Evolutionary conservation across 2,113 vertebrate genomes (phyloP), one percentile per base, ranked within the genome.

Genomic region (Phainopepla nitens): DNA sequence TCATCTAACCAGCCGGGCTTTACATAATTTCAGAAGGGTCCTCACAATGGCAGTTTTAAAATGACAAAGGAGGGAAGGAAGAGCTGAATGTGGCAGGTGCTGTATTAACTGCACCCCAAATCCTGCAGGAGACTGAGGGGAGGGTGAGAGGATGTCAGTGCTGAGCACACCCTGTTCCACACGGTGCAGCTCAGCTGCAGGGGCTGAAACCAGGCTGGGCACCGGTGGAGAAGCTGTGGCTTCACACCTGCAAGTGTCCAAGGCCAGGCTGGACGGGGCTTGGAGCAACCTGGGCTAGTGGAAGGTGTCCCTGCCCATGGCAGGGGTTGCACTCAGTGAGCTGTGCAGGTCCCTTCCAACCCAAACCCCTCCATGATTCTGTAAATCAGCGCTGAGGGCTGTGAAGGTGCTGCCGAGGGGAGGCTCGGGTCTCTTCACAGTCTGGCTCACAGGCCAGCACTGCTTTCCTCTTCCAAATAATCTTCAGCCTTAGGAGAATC

Each of bases 41-140:
- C 98, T 94, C 81, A 11, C 76, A 88, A 89, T 25, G 97, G 97
- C 97, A 96, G 97, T 97, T 97, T 98, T 98, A 98, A 97, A 98
- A 98, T 97, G 98, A 97, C 97, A 96, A 94, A 97, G 96, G 87
- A 95, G 88, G 69, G 70, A 51, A 94, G 71, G 93, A 94, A 90
- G 86, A 87, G 94, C 96, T 57, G 91, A 85, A 56, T 8, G 1
- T 35, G 86, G 83, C 66, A 90, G 68, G 66, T 39, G 13, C 54
- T 62, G 51, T 15, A 11, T 85, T 42, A 65, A 57, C 47, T 75
- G 85, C 62, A 20, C 58, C 95, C 85, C 82, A 28, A 65, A 58
- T 7, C 23, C 83, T 65, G 50, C 33, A 6, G 41, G 17, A 24
- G 20, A 0, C 7, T 10, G 82, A 54, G 78, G 2, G 12, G 47